Evolutionary conservation across 2,797 vertebrate species (phyloP).

Genomic region (Enteromius anoplus): DNA sequence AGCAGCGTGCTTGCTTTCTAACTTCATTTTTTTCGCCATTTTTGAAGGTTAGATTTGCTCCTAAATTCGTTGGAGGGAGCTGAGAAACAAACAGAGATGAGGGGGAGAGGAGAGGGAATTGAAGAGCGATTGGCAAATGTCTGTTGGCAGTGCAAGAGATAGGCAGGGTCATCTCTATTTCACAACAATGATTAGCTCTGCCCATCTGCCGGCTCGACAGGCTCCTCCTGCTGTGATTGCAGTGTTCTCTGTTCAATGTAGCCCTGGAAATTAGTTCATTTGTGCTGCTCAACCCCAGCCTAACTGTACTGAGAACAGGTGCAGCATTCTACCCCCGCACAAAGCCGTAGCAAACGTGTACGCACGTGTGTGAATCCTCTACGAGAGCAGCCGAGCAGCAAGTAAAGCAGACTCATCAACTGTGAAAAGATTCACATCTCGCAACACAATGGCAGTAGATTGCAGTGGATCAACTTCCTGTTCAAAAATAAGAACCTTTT

Average conservation of each 20-base stretch:
- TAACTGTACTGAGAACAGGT: conserved; percentile 75
- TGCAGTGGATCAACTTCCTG: conserved; percentile 56
- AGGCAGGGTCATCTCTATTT: conserved; percentile 85
- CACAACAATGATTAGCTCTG: conserved; percentile 84
- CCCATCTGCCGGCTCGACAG: conserved; percentile 78
- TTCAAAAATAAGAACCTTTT: conserved; percentile 41
- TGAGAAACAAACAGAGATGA: conserved; percentile 58
- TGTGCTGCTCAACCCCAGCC: conserved; percentile 74
- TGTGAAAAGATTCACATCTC: conserved; percentile 53
- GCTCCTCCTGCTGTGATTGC: conserved; percentile 80
- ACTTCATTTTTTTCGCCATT: conserved; percentile 74
- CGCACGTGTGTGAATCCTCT: conserved; percentile 14
- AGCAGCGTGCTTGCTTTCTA: conserved; percentile 70
- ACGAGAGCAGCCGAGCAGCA: conserved; percentile 48
- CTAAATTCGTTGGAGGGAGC: conserved; percentile 67
- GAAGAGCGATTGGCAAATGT: conserved; percentile 65
- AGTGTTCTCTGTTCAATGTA: conserved; percentile 71
- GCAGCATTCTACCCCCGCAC: conserved; percentile 67
- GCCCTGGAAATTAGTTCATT: conserved; percentile 81
- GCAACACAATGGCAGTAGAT: conserved; percentile 61
- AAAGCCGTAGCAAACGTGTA: conserved; percentile 49
- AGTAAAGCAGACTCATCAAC: conserved; percentile 61
- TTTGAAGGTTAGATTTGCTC: conserved; percentile 58
- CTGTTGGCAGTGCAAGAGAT: conserved; percentile 72
- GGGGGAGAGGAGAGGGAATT: conserved; percentile 56